Evolutionary conservation across 1,140 invertebrate genomes (phyloP), one percentile per base, ranked within the genome.

Genomic region (Latrodectus geometricus): DNA sequence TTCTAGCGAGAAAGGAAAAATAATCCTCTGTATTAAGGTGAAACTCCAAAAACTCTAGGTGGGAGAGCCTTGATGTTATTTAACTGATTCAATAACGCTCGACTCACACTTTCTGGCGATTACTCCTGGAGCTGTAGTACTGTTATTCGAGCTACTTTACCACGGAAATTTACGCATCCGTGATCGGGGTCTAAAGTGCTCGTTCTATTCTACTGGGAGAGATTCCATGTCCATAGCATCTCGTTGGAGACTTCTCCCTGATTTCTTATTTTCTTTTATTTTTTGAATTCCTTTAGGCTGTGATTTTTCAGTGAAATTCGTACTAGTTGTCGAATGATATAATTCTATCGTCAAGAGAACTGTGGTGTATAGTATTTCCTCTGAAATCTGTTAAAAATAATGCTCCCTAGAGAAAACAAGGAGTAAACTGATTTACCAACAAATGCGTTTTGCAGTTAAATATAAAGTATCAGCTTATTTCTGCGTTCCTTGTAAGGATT

Each of bases 91-190:
- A 65, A 80, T 80, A 80, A 80, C 35, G 78, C 52, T 70, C 23
- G 78, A 80, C 48, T 80, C 78, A n/a, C 78, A 70, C 78, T 80
- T 70, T 80, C 68, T 21, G 66, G 20, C 65, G 76, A 78, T 78
- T 78, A 54, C 76, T 78, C 49, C 61, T 49, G 61, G 23, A 68
- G 76, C 61, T 66, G 35, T 56, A 61, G 65, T 68, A 48, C 65
- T 78, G 54, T 78, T 78, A 78, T 78, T 78, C 61, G 76, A 78
- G 61, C 48, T 78, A 17, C 65, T 78, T 68, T 66, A 68, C 76
- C 76, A 21, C 76, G 76, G 66, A 78, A 78, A 54, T 78, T 78
- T 48, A 56, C n/a, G 61, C 61, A 78, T 20, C 52, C 78, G 78
- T 80, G 78, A 80, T 66, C 21, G 78, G 23, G 65, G n/a, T 23